Evolutionary conservation across 2,888 invertebrate species (phyloP).

Genomic region (Spodoptera picta): DNA sequence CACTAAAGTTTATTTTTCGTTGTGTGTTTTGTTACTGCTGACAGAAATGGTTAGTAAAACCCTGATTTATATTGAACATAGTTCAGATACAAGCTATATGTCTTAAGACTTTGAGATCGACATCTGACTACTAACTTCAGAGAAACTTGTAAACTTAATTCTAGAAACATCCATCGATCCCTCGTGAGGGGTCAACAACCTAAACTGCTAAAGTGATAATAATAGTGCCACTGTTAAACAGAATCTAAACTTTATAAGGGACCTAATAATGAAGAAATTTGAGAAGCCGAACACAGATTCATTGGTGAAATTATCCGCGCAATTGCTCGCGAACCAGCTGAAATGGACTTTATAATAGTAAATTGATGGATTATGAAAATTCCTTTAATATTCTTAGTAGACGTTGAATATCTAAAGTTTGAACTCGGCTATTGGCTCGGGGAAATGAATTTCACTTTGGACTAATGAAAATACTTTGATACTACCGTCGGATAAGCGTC

Average conservation of each 20-base stretch:
- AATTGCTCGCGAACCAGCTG: slow-evolving; percentile 59
- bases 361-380: slow-evolving; percentile 84
- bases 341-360: slow-evolving; percentile 54
- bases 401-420: slow-evolving; percentile 72
- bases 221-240: slow-evolving; percentile 28
- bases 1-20: neutral
- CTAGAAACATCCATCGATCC: neutral
- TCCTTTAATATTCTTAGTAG: slow-evolving; percentile 76
- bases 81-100: neutral
- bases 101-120: too few relatives aligned
- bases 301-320: slow-evolving; percentile 48
- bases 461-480: slow-evolving; percentile 86
- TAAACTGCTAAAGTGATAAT: neutral
- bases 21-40: too few relatives aligned
- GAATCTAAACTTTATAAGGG: slow-evolving; percentile 12
- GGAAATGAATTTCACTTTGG: slow-evolving; percentile 84
- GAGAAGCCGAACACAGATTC: slow-evolving; percentile 51
- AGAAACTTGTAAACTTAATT: neutral
- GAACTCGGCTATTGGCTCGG: slow-evolving; percentile 72
- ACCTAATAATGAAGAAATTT: slow-evolving; percentile 20
- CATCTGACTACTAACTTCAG: neutral
- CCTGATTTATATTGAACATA: too few relatives aligned
- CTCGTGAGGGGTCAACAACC: neutral
- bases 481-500: slow-evolving; percentile 63
- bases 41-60: too few relatives aligned